Evolutionary conservation across 2,113 vertebrate species (phyloP).

Genomic region (Antennarius striatus): DNA sequence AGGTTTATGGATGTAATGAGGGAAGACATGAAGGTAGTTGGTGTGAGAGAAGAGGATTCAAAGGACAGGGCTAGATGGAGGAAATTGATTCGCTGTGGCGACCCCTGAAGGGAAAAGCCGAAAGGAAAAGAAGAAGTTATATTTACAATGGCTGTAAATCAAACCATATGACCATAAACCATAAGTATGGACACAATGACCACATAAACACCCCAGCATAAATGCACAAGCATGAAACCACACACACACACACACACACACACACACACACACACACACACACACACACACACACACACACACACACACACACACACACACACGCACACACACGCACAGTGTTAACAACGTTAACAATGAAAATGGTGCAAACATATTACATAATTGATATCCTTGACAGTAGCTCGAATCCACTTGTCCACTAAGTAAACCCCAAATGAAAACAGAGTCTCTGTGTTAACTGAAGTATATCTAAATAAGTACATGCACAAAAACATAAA

Average conservation of each 20-base stretch:
- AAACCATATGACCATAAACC: constrained; percentile 51
- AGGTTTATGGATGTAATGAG: too few species aligned
- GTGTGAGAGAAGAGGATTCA: too few species aligned
- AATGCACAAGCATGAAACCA: constrained; percentile 50
- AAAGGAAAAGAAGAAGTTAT: constrained; percentile 22
- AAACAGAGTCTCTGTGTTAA: constrained; percentile 31
- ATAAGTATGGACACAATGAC: constrained; percentile 56
- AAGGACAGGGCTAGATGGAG: too few species aligned
- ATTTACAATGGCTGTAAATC: constrained; percentile 58
- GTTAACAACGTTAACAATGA: constrained; percentile 32
- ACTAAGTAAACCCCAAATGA: constrained; percentile 39
- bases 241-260: constrained; percentile 17
- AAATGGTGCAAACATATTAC: constrained; percentile 70
- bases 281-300: constrained; percentile 24
- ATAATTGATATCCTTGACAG: constrained; percentile 68
- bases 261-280: constrained; percentile 6
- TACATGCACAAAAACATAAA: constrained; percentile 33
- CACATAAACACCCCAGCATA: constrained; percentile 59
- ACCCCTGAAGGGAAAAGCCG: too few species aligned
- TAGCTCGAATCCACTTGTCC: constrained; percentile 59
- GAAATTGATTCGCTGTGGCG: too few species aligned
- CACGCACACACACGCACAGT: constrained; percentile 17
- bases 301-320: constrained; percentile 16
- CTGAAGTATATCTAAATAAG: constrained; percentile 53
- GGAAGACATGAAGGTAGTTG: too few species aligned